Evolutionary conservation across 1,140 invertebrate genomes (phyloP), one percentile per base, ranked within the genome.

Genomic region (Drosophila albomicans): DNA sequence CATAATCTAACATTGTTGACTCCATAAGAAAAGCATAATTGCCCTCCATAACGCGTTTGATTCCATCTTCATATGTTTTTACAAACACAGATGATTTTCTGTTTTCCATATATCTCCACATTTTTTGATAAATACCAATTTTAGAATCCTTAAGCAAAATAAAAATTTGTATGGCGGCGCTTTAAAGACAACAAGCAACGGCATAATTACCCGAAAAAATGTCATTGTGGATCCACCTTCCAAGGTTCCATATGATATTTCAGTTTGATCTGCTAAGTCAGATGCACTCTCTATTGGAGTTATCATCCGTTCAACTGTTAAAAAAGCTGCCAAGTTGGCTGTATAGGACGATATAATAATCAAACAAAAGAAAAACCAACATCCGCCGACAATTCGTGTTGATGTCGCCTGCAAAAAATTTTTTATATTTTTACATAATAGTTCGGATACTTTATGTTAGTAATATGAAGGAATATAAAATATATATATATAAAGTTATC

Each of bases 341-440:
- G 99, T 99, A 93, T 99, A 99, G 15, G 98, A 99, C 0, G 98
- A 99, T 68, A 99, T 98, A 89, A 99, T 99, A 90, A 99, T 99
- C 13, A 99, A 94, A 0, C 98, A 99, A 93, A 99, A 99, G 93
- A 99, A 99, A 98, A 98, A 99, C 99, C 99, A 99, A 73, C 99
- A 99, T 5, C 97, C 97, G 8, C 98, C 97, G 10, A 99, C 97
- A 81, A 99, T 97, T 69, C 98, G 94, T 2, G 98, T 99, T 2
- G 97, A 98, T 8, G 98, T 97, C 11, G 98, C 98, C 96, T 98
- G 43, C 30, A 82, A 80, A 11, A 43, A 13, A 8, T 45, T 41
- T 4, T 45, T 43, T n/a, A 32, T 5, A 46, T 46, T 46, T 28
- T 32, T 13, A 25, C 15, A 32, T 30, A n/a, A 54, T 54, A 6